A percentile compares a stretch with the other conserved stretches of the same genome.
Conservation (phyloP, 2,888 invertebrate species). For the Neria commutata region DNA sequence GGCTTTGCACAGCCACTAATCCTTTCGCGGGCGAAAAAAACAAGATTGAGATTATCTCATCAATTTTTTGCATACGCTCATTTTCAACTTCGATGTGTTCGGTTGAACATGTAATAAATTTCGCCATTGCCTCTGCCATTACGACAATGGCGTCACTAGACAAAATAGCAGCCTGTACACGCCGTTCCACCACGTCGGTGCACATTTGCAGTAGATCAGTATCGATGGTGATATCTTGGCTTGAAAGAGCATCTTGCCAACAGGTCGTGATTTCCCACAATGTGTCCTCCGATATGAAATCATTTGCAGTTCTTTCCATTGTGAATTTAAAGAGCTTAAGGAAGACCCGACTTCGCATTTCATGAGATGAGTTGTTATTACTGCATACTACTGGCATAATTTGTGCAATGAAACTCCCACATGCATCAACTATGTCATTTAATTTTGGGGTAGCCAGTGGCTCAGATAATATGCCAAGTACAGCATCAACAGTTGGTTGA, state of each 20-base stretch:
- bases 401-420: slow-evolving; percentile 65
- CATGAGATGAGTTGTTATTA: slow-evolving; percentile 59
- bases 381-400: slow-evolving; percentile 64
- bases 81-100: slow-evolving; percentile 46
- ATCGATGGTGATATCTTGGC: slow-evolving; percentile 51
- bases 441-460: slow-evolving; percentile 41
- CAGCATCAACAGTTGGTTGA: slow-evolving; percentile 49
- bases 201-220: slow-evolving; percentile 43
- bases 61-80: slow-evolving; percentile 41
- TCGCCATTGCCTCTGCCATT: slow-evolving; percentile 49
- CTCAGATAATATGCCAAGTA: slow-evolving; percentile 50
- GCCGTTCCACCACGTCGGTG: slow-evolving; percentile 40
- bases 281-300: slow-evolving; percentile 62
- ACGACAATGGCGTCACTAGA: slow-evolving; percentile 36
- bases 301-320: slow-evolving; percentile 54
- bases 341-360: slow-evolving; percentile 61
- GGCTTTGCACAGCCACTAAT: slow-evolving; percentile 18
- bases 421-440: slow-evolving; percentile 61
- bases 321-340: slow-evolving; percentile 63
- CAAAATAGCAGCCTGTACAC: slow-evolving; percentile 28
- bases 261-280: slow-evolving; percentile 66
- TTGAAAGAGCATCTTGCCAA: slow-evolving; percentile 66
- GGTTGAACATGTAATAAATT: slow-evolving; percentile 55
- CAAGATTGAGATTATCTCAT: slow-evolving; percentile 39
- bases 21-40: slow-evolving; percentile 31